Evolutionary conservation across 2,888 invertebrate species (phyloP).

Genomic region (Lithophane socia): DNA sequence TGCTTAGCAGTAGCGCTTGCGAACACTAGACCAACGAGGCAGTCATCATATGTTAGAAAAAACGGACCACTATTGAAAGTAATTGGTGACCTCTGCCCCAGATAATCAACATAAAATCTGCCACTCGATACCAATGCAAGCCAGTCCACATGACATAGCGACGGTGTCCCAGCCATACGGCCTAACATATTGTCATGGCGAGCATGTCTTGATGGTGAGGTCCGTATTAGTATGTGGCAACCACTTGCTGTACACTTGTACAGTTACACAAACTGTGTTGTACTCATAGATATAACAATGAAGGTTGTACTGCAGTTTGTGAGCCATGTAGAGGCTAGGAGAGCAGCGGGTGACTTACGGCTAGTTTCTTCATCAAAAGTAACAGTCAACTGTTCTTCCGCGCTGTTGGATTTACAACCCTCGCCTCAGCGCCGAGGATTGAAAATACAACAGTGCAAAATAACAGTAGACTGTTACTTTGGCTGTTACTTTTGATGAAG

Average conservation of each 20-base stretch:
- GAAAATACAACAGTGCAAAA: no score
- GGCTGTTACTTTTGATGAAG: no score
- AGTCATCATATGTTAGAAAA: no score
- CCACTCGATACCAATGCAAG: background rate
- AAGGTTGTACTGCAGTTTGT: conserved; percentile 33
- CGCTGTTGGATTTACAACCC: no score
- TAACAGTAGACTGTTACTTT: no score
- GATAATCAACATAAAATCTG: background rate
- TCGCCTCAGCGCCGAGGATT: no score
- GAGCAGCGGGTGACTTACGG: conserved; percentile 18
- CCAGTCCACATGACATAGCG: background rate
- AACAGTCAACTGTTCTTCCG: no score
- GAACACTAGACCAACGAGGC: no score
- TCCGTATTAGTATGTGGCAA: conserved; percentile 35
- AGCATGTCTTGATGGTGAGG: conserved; percentile 41
- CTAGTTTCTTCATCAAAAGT: no score
- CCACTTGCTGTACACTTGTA: conserved; percentile 42
- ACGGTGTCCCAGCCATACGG: background rate
- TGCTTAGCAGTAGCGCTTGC: no score
- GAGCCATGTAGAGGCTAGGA: conserved; percentile 26
- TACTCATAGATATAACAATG: background rate
- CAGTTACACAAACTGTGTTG: conserved; percentile 58
- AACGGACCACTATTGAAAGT: no score
- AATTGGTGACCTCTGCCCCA: no score
- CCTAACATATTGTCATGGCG: conserved; percentile 34